Conservation (phyloP, 2,888 invertebrate species). For the Arge pagana region DNA sequence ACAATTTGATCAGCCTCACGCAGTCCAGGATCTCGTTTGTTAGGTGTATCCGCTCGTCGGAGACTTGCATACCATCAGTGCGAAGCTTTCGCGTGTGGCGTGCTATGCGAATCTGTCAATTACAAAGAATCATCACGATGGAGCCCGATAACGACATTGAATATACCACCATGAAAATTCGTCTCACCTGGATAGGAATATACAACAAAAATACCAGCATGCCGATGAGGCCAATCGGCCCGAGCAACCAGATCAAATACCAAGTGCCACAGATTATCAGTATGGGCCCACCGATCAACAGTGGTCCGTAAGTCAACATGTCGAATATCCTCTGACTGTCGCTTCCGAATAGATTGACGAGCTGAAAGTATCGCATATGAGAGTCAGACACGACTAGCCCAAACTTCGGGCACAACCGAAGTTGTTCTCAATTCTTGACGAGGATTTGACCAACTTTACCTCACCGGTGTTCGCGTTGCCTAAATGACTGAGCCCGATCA, state of each 20-base stretch:
- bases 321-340: slow-evolving; percentile 64
- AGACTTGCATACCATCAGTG: slow-evolving; percentile 37
- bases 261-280: slow-evolving; percentile 58
- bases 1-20: slow-evolving; percentile 68
- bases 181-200: slow-evolving; percentile 63
- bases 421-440: no score
- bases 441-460: slow-evolving; percentile 39
- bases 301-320: slow-evolving; percentile 60
- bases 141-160: no score
- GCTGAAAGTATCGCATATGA: slow-evolving; percentile 49
- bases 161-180: background rate
- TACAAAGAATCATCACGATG: slow-evolving; percentile 13
- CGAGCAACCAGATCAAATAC: slow-evolving; percentile 61
- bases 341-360: slow-evolving; percentile 63
- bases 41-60: slow-evolving; percentile 57
- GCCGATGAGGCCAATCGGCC: slow-evolving; percentile 62
- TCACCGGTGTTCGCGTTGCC: slow-evolving; percentile 59
- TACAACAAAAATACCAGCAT: slow-evolving; percentile 60
- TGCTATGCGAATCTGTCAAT: slow-evolving; percentile 57
- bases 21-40: slow-evolving; percentile 65
- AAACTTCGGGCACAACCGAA: no score
- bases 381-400: no score
- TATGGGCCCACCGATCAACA: slow-evolving; percentile 63
- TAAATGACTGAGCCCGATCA: slow-evolving; percentile 52
- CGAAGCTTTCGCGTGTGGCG: slow-evolving; percentile 53